Evolutionary conservation across 1,140 invertebrate species (phyloP), one percentile per base, ranked within the genome.

Genomic region (Limonius californicus): DNA sequence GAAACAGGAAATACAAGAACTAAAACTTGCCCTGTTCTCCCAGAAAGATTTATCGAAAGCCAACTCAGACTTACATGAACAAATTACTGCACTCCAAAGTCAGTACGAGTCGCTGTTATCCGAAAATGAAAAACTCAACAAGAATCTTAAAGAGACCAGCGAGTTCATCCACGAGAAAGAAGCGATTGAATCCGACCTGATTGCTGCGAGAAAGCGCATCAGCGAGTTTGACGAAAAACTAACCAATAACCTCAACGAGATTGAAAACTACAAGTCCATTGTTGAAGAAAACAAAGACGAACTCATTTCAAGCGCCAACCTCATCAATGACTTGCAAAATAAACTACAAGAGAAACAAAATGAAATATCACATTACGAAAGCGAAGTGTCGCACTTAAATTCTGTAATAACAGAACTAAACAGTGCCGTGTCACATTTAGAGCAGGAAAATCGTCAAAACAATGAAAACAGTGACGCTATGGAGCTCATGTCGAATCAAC

Each of bases 131-230:
- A 54, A 55, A n/a, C 50, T 82, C 35, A 75, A 78, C 54, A 72
- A 76, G 62, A 79, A 80, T 70, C 73, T 82, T 42, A 81, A 80
- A 70, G 77, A 80, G 69, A 69, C 78, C 18, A 70, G 74, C 15
- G 77, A 80, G 64, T 76, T 76, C 54, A 74, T 79, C 3, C 78
- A 80, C 57, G 79, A 81, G 77, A 79, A 81, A 27, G 77, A 79
- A 19, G 78, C 78, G 70, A 62, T 82, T 15, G 80, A 81, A 62
- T 20, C 30, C 3, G 54, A 65, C 65, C 39, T 72, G 8, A 42
- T 30, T 11, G 63, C 69, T 15, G 57, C 74, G 9, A 50, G 63
- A 59, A 76, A 78, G 64, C 68, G 80, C 62, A 77, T 83, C 30
- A 77, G 80, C 68, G 77, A 79, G 66, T 68, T 77, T 14, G 65